Conservation (phyloP, 2,888 invertebrate genomes). For the Sipha maydis region DNA sequence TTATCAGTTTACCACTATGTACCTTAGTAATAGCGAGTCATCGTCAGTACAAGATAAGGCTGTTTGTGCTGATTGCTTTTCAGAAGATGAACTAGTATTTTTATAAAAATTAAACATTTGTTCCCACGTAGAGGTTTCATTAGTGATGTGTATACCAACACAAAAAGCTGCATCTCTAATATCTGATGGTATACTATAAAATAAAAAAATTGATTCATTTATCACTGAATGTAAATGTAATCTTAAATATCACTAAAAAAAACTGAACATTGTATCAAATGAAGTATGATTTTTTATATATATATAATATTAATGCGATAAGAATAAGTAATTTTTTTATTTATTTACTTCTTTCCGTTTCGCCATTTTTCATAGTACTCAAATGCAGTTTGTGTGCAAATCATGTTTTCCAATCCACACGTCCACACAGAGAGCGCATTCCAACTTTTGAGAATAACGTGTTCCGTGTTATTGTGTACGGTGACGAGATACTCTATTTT, state of each 20-base stretch:
- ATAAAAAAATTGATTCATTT: neutral
- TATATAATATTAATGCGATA: too few species aligned
- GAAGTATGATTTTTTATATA: too few species aligned
- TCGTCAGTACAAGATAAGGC: constrained; percentile 51
- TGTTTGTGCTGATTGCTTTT: constrained; percentile 37
- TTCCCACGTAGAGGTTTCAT: constrained; percentile 8
- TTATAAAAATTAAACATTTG: constrained; percentile 49
- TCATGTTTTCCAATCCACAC: neutral
- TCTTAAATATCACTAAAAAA: neutral
- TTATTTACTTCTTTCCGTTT: constrained; percentile 37
- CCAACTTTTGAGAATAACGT: constrained; percentile 23
- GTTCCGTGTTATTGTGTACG: neutral
- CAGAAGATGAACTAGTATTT: constrained; percentile 25
- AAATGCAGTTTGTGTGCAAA: constrained; percentile 12
- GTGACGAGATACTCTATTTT: neutral
- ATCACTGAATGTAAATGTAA: neutral
- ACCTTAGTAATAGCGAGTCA: neutral
- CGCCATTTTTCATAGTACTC: constrained; percentile 32
- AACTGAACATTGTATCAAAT: too few species aligned
- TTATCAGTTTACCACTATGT: too few species aligned
- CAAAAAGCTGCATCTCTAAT: constrained; percentile 62
- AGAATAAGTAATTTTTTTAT: too few species aligned
- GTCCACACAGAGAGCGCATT: constrained; percentile 32
- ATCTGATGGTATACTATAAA: constrained; percentile 62
- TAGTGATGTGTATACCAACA: constrained; percentile 41